Base-by-base conservation (phyloP, 2,797 vertebrate genomes). In the Chiroxiphia lanceolata region DNA sequence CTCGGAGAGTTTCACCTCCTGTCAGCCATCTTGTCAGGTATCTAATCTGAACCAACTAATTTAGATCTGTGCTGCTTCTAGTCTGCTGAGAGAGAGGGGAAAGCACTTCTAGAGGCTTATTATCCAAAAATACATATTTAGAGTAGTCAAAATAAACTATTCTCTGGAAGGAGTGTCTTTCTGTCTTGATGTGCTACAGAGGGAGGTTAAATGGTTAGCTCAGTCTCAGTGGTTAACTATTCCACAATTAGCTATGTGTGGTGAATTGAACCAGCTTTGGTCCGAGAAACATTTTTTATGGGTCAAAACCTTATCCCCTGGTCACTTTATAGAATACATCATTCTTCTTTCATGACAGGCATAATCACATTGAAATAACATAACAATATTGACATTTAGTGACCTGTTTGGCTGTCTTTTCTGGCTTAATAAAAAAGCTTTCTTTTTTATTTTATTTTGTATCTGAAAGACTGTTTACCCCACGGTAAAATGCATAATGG, bases 351-450 rank as follows among this genome's bases (percentile, higher is more conserved):
- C 34, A 38, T 76, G 53, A 45, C 59, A 92, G 44, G 29, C 33
- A 63, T 64, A 87, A 81, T 85, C 53, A 36, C 48, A 67, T 60
- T 64, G 64, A 87, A 93, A 74, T 57, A 91, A n/a, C 21, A 31
- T 65, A 75, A 77, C 4, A 36, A 10, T 72, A 72, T 50, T 91
- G 78, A 77, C 75, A 93, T 89, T 89, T 82, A 87, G 34, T 70
- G 83, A 85, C 56, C 47, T 84, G 9, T 53, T 93, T 68, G 8
- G 6, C 71, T 89, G 42, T n/a, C 21, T 90, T 89, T 84, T 87
- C n/a, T 83, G 38, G 22, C 60, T 87, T 93, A 94, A 78, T 78
- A 76, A 70, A 94, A 93, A 84, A 75, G 17, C 22, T 63, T 51
- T 47, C 6, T 61, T 59, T 47, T 38, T 21, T 42, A 60, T 64